phyloP scores from a whole-genome alignment of 1,140 invertebrate species.

The Dolichoris vasculosae region DNA sequence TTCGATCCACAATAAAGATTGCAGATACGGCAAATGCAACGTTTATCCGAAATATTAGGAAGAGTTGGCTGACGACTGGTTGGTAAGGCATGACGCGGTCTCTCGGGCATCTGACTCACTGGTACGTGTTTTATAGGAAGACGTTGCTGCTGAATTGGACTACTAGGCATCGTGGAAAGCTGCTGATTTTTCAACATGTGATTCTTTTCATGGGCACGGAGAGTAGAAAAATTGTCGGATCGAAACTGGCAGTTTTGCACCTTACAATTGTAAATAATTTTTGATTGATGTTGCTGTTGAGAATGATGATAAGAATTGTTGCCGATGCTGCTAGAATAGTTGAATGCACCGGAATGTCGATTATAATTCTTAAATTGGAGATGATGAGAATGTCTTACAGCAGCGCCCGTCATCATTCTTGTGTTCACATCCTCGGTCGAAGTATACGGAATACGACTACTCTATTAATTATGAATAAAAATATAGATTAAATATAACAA shows the following conservation, averaged over 20 bases:
- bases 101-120: constrained; percentile 35
- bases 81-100: constrained; percentile 19
- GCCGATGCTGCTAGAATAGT: neutral
- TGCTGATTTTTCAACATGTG: constrained; percentile 35
- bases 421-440: neutral
- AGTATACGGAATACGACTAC: neutral
- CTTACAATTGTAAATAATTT: constrained; percentile 31
- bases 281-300: neutral
- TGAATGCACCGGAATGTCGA: neutral
- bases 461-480: neutral
- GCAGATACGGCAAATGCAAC: constrained; percentile 14
- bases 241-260: constrained; percentile 12
- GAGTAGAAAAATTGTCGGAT: neutral
- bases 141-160: constrained; percentile 32
- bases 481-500: neutral
- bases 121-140: constrained; percentile 29
- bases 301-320: neutral
- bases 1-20: neutral
- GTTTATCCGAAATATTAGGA: neutral
- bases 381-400: neutral
- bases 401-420: neutral
- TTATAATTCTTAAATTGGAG: constrained; percentile 12
- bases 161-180: neutral
- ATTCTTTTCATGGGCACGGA: constrained; percentile 40
- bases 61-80: neutral